phyloP scores from a whole-genome alignment of 2,113 vertebrate species.

The Chaenocephalus aceratus region DNA sequence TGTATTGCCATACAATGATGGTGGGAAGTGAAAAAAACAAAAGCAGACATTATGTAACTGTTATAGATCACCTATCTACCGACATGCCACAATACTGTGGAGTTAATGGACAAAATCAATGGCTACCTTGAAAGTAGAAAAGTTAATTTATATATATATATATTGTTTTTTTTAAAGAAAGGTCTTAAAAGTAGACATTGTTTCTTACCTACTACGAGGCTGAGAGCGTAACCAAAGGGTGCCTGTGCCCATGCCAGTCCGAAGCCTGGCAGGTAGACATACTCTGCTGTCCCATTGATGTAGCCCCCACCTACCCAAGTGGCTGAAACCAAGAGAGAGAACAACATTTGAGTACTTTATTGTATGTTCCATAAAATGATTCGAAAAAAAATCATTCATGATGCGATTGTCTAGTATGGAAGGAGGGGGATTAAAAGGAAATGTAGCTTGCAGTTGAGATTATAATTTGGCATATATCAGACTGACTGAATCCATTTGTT shows the following conservation, averaged over 20 bases:
- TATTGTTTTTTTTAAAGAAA: neutral
- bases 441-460: neutral
- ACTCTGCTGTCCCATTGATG: slow-evolving; percentile 98
- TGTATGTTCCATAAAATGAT: neutral
- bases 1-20: neutral
- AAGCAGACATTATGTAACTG: neutral
- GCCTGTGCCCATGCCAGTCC: slow-evolving; percentile 98
- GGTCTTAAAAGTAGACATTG: neutral
- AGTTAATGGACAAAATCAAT: neutral
- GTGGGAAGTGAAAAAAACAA: neutral
- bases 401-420: neutral
- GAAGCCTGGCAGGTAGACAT: slow-evolving; percentile 92
- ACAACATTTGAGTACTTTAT: neutral
- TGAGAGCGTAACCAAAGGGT: slow-evolving; percentile 96
- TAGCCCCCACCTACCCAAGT: slow-evolving; percentile 99
- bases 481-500: neutral
- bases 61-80: neutral
- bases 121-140: neutral
- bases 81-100: neutral
- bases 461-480: neutral
- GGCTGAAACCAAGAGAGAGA: slow-evolving; percentile 78
- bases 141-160: too few species aligned
- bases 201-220: slow-evolving; percentile 91
- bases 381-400: neutral
- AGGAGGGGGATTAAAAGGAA: neutral